phyloP scores from a whole-genome alignment of 2,888 invertebrate species.

The Nephrotoma guestfalica region DNA sequence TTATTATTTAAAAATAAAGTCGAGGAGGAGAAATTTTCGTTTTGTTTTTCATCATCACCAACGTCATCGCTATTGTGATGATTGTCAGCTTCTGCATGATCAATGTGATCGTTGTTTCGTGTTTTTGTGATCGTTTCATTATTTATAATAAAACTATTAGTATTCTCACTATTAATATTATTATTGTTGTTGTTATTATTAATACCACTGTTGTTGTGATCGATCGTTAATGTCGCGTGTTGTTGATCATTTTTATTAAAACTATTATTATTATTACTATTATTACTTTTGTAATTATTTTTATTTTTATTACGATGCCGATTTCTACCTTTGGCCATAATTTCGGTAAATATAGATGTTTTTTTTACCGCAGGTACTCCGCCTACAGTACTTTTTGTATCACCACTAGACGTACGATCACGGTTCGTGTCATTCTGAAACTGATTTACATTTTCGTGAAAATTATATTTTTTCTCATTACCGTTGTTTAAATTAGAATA shows the following conservation, averaged over 20 bases:
- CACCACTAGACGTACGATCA: conserved; percentile 1
- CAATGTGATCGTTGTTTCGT: neutral
- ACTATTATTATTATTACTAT: neutral
- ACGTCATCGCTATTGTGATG: neutral
- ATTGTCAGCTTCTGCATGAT: neutral
- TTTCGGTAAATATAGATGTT: conserved; percentile 21
- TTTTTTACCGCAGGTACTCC: conserved; percentile 15
- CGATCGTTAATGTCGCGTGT: neutral
- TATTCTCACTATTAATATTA: neutral
- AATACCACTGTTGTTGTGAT: neutral
- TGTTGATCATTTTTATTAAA: neutral
- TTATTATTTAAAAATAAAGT: neutral
- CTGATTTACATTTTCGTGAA: conserved; percentile 2
- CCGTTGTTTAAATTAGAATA: neutral
- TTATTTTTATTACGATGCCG: conserved; percentile 22
- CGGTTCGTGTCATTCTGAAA: neutral
- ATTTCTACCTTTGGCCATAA: conserved; percentile 33
- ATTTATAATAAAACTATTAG: neutral
- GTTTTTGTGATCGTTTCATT: neutral
- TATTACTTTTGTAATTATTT: conserved; percentile 7
- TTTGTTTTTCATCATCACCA: neutral
- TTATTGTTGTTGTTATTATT: neutral
- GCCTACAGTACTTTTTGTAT: neutral
- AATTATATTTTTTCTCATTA: neutral
- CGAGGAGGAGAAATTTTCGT: neutral